A percentile compares a stretch with the other conserved stretches of the same genome.
These are phyloP conservation scores for Hucho hucho DNA, from an alignment of 2,113 vertebrate genomes.

Conservation along the genomic window DNA sequence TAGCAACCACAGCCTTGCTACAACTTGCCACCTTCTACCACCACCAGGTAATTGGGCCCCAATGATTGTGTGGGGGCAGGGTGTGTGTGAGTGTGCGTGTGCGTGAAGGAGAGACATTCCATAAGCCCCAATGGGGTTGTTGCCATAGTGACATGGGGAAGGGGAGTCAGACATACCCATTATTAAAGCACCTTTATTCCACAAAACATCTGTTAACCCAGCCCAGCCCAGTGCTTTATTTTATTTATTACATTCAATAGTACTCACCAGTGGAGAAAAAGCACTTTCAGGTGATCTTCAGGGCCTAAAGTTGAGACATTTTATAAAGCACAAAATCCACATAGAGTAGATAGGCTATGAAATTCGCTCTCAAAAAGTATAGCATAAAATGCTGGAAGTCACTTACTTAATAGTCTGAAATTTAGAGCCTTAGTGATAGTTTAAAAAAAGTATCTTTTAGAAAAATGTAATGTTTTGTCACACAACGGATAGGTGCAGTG, in stretches of 20 bases:
- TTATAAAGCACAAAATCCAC: too few relatives aligned
- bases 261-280: neutral
- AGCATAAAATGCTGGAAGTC: too few relatives aligned
- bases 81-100: conserved; percentile 40
- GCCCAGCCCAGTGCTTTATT: conserved; percentile 32
- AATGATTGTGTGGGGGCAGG: conserved; percentile 55
- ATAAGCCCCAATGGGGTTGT: conserved; percentile 68
- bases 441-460: too few relatives aligned
- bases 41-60: conserved; percentile 80
- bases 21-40: conserved; percentile 71
- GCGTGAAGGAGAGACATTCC: conserved; percentile 48
- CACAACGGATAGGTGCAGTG: too few relatives aligned
- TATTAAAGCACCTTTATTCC: conserved; percentile 66
- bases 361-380: too few relatives aligned
- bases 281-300: too few relatives aligned
- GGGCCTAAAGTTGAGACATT: too few relatives aligned
- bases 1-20: conserved; percentile 70
- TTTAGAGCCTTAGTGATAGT: too few relatives aligned
- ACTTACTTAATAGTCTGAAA: too few relatives aligned
- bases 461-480: too few relatives aligned
- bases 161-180: conserved; percentile 66
- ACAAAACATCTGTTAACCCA: conserved; percentile 68
- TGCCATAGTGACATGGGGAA: conserved; percentile 62
- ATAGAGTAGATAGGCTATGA: too few relatives aligned
- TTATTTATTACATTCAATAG: conserved; percentile 10